Percentiles rank a stretch among this genome's conserved stretches.
phyloP scores from a whole-genome alignment of 2,888 invertebrate genomes.

The Empis stercorea region DNA sequence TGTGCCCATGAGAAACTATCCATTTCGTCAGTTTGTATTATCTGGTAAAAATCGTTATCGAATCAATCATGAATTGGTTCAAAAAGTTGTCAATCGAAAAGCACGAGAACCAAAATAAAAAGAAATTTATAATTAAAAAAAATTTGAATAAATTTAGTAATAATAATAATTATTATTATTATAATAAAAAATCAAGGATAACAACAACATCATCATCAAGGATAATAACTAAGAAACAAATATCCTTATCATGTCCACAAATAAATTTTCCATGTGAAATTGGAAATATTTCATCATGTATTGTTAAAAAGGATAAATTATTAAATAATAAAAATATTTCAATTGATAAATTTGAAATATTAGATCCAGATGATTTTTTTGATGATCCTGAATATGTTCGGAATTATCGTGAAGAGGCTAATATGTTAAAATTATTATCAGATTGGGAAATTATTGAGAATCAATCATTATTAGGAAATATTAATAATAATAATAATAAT shows the following conservation, averaged over 20 bases:
- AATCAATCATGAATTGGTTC: constrained; percentile 51
- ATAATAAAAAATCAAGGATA: too few relatives aligned
- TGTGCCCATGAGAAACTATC: constrained; percentile 45
- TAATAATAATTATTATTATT: too few relatives aligned
- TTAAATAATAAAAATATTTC: too few relatives aligned
- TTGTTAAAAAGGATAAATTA: too few relatives aligned
- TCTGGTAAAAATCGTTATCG: constrained; percentile 48
- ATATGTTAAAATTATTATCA: constrained; percentile 27
- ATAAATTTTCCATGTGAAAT: too few relatives aligned
- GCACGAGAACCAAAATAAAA: constrained; percentile 36
- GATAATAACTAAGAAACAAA: too few relatives aligned
- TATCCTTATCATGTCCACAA: too few relatives aligned
- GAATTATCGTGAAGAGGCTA: constrained; percentile 29
- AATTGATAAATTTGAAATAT: constrained; percentile 18
- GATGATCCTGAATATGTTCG: constrained; percentile 33
- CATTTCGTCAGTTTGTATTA: constrained; percentile 46
- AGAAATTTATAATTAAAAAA: constrained; percentile 3
- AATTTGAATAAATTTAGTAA: constrained; percentile 6
- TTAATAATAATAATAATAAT: too few relatives aligned
- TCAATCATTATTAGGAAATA: too few relatives aligned
- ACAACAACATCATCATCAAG: too few relatives aligned
- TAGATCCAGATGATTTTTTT: constrained; percentile 34
- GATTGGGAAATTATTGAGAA: constrained; percentile 33
- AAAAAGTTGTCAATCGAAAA: constrained; percentile 48
- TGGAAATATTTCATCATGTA: too few relatives aligned